These are phyloP conservation scores for Calonectris borealis DNA, from an alignment of 2,113 vertebrate species.

Conservation along the genomic window DNA sequence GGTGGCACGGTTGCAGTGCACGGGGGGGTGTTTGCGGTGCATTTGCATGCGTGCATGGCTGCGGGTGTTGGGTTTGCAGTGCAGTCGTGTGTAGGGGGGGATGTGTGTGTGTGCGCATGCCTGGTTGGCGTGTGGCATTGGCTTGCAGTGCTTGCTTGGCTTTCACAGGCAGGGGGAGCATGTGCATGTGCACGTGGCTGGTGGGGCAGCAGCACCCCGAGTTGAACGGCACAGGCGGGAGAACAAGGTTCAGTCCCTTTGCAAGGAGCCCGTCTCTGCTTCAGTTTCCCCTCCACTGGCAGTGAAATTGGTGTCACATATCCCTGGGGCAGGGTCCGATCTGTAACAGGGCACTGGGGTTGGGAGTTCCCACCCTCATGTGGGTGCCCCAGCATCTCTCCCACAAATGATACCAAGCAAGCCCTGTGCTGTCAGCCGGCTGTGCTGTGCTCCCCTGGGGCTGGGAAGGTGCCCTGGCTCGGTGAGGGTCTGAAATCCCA, in stretches of 20 bases:
- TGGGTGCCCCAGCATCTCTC: not conserved
- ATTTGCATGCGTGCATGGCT: not conserved
- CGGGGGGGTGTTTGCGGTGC: fast-evolving
- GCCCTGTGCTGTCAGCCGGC: fast-evolving
- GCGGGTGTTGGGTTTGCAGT: no score
- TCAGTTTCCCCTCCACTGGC: not conserved
- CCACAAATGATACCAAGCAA: fast-evolving
- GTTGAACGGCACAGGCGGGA: not conserved
- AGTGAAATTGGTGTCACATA: not conserved
- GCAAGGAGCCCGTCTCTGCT: not conserved
- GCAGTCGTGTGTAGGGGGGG: no score
- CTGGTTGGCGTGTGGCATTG: not conserved
- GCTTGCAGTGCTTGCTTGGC: not conserved
- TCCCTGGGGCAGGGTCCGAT: not conserved
- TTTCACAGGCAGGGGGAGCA: not conserved
- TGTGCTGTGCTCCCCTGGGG: fast-evolving
- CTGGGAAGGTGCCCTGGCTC: not conserved
- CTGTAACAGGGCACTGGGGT: not conserved
- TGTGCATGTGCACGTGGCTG: not conserved
- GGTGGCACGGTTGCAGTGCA: fast-evolving
- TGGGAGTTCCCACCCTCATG: fast-evolving
- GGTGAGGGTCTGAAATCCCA: not conserved
- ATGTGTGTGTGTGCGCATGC: no score
- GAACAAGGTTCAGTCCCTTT: fast-evolving
- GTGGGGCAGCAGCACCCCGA: not conserved